Base-by-base conservation (phyloP, 2,888 invertebrate species). In the Acanthosepion esculentum region DNA sequence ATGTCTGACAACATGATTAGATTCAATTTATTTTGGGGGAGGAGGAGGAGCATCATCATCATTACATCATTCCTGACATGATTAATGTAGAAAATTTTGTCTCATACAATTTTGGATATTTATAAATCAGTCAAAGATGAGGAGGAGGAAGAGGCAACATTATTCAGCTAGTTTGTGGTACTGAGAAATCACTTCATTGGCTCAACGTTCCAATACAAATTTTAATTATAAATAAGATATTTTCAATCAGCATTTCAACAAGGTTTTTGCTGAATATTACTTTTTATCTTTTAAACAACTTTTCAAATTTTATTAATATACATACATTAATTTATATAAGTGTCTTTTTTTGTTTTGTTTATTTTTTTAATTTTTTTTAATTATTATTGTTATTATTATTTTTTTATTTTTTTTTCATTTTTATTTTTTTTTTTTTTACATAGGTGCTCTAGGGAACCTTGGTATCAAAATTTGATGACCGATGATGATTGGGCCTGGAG, bases 401-500 rank as follows among this genome's bases (percentile, higher is more conserved):
- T 41, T 3, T 41, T 41, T 41, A 41, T 41, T 41, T 41, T 3
- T 41, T 41, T 41, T 41, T 41, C 0, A 1, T 4, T 20, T 6
- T 23, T 4, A 20, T 20, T 91, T 41, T 91, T 48, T 41, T 91
- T 48, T 7, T 48, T 94, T 41, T 94, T 94, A 94, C 48, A 94
- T 53, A 94, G 55, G 29, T 33, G 94, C 41, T 64, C 94, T 55
- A 29, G 94, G 94, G 33, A 94, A 64, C 48, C 95, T 64, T 95
- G 95, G 48, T 93, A 95, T 93, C 95, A 95, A n/a, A 93, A 94
- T 95, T 55, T 96, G 96, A 94, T 96, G 96, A 18, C 96, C 96
- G 18, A 96, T 95, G 41, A 97, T 96, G 33, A 97, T 96, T 55
- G 96, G 96, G 41, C 96, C 96, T 91, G 95, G 95, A 10, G 95